These are phyloP conservation scores for Falco cherrug DNA, from an alignment of 2,797 vertebrate species.

Conservation along the genomic window DNA sequence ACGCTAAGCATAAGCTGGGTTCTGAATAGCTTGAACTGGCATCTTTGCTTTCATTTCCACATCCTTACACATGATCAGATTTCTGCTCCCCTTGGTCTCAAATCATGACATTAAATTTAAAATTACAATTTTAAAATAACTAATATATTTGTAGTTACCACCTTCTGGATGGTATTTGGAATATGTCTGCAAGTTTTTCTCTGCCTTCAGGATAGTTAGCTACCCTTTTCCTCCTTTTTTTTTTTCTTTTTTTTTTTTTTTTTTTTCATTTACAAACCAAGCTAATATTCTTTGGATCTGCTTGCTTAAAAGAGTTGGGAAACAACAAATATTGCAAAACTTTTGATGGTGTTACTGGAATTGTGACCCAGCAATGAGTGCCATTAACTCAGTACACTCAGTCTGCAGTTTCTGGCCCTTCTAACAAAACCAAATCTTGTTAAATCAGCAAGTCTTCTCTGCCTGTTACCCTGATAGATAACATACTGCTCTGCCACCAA, in stretches of 20 bases:
- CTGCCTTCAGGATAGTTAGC: background rate
- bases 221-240: background rate
- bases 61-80: background rate
- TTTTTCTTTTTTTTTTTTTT: background rate
- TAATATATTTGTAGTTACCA: background rate
- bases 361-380: background rate
- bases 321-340: conserved; percentile 55
- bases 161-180: background rate
- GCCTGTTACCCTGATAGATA: background rate
- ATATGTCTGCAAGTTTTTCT: background rate
- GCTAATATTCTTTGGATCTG: background rate
- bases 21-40: background rate
- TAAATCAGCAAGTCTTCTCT: conserved; percentile 6
- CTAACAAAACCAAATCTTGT: background rate
- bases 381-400: background rate
- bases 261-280: background rate
- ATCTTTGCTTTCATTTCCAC: background rate
- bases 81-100: background rate
- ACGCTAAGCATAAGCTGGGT: background rate
- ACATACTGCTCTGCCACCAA: background rate
- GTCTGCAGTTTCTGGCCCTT: background rate
- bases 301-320: conserved; percentile 11
- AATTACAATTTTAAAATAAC: background rate
- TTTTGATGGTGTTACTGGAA: background rate
- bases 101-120: background rate